Conservation (phyloP, 2,888 invertebrate genomes). For the Sclerodermus sp. region DNA sequence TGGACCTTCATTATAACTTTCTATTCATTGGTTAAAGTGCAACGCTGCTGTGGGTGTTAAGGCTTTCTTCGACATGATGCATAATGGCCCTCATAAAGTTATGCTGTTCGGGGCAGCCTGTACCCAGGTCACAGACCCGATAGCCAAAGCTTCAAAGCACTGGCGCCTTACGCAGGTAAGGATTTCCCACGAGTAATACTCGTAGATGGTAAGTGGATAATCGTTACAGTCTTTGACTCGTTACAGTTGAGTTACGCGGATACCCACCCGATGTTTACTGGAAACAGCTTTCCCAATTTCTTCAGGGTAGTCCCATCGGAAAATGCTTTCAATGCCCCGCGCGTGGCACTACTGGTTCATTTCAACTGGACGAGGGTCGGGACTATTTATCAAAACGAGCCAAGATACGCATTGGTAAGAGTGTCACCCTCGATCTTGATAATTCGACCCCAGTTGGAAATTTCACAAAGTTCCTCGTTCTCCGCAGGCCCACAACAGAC, state of each 20-base stretch:
- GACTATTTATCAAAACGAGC: constrained; percentile 95
- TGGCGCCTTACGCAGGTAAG: constrained; percentile 93
- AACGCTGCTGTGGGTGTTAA: constrained; percentile 93
- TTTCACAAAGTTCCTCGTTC: no score
- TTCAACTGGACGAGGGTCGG: constrained; percentile 99
- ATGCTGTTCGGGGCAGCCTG: constrained; percentile 97
- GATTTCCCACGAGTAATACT: no score
- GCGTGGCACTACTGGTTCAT: constrained; percentile 81
- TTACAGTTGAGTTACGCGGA: constrained; percentile 91
- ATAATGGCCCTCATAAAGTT: constrained; percentile 86
- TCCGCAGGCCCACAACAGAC: constrained; percentile 76
- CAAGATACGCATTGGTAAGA: constrained; percentile 87
- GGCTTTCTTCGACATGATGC: constrained; percentile 96
- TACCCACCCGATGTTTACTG: constrained; percentile 96
- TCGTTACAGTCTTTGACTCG: background rate
- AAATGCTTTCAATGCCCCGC: constrained; percentile 92
- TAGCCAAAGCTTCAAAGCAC: constrained; percentile 94
- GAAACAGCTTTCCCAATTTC: constrained; percentile 92
- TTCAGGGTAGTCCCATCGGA: constrained; percentile 96
- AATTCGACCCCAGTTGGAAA: no score
- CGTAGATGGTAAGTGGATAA: background rate
- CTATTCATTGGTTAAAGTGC: no score
- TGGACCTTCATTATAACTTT: no score
- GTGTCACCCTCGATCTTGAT: no score
- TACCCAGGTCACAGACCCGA: constrained; percentile 94